These are phyloP conservation scores for Pegea sp. DNA, from an alignment of 23 tunicate species.

Conservation along the genomic window DNA sequence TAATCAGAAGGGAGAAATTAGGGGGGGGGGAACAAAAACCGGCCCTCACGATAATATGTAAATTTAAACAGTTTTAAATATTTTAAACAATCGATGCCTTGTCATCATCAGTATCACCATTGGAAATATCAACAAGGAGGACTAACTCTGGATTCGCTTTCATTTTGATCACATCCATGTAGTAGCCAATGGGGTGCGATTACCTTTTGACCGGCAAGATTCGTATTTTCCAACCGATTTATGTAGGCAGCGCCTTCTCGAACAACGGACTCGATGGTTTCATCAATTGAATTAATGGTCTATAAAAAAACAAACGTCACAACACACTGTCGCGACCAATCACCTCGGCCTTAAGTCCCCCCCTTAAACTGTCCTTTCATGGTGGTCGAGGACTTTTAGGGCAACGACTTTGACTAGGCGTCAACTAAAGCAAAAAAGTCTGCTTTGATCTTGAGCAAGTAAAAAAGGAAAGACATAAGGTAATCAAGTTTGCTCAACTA, in stretches of 20 bases:
- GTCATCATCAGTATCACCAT: too few species aligned
- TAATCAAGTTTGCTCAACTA: not conserved
- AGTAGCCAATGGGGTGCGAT: constrained; percentile 43
- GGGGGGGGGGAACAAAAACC: too few species aligned
- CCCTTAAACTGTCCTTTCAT: not conserved
- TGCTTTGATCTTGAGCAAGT: not conserved
- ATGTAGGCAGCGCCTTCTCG: constrained; percentile 29
- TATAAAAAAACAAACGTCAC: too few species aligned
- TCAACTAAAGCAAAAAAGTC: not conserved
- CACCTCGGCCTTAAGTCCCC: not conserved
- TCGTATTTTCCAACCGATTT: constrained; percentile 21
- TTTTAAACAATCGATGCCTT: too few species aligned
- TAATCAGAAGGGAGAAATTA: too few species aligned
- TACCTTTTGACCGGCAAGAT: constrained; percentile 11
- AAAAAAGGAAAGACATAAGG: not conserved
- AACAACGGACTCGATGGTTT: constrained; percentile 26
- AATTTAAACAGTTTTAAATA: too few species aligned
- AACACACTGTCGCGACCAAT: too few species aligned
- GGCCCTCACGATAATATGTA: too few species aligned
- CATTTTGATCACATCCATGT: too few species aligned
- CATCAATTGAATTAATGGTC: constrained; percentile 23
- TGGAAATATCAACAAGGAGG: too few species aligned
- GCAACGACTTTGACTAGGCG: not conserved
- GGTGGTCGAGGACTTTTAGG: not conserved
- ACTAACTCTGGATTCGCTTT: too few species aligned